Conservation (phyloP, 1,140 invertebrate species). For the Euwallacea similis region DNA sequence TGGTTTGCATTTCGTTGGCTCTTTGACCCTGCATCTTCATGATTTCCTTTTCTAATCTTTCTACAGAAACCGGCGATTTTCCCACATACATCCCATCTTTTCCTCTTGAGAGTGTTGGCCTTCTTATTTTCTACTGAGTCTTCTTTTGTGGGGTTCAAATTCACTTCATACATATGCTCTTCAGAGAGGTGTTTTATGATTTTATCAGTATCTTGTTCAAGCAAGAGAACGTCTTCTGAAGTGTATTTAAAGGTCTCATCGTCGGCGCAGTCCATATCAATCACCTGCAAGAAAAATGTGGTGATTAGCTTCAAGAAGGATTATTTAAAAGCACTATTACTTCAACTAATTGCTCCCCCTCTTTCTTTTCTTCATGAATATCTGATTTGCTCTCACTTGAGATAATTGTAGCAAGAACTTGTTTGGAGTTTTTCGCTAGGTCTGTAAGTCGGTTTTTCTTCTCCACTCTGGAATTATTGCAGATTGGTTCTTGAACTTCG, state of each 20-base stretch:
- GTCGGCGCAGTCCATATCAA: conserved; percentile 32
- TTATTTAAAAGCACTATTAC: not conserved
- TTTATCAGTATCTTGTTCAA: too few relatives aligned
- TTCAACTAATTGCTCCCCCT: conserved; percentile 31
- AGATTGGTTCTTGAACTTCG: conserved; percentile 24
- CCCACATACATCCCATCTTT: conserved; percentile 42
- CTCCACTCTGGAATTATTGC: conserved; percentile 38
- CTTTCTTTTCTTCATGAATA: conserved; percentile 17
- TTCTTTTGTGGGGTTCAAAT: not conserved
- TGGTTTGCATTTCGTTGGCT: too few relatives aligned
- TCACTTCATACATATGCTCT: not conserved
- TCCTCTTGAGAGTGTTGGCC: conserved; percentile 35
- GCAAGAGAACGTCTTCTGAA: too few relatives aligned
- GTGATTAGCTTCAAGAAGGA: not conserved
- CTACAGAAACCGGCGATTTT: conserved; percentile 43
- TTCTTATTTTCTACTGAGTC: conserved; percentile 13
- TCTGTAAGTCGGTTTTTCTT: conserved; percentile 45
- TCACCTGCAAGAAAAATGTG: not conserved
- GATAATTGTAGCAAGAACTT: conserved; percentile 40
- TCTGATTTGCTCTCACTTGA: conserved; percentile 30
- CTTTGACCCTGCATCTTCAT: conserved; percentile 6
- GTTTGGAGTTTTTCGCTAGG: conserved; percentile 45
- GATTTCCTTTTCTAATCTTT: conserved; percentile 32
- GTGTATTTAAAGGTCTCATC: conserved; percentile 24
- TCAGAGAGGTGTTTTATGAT: too few relatives aligned